Conservation (phyloP, 2,113 vertebrate genomes). For the Ameiurus melas region DNA sequence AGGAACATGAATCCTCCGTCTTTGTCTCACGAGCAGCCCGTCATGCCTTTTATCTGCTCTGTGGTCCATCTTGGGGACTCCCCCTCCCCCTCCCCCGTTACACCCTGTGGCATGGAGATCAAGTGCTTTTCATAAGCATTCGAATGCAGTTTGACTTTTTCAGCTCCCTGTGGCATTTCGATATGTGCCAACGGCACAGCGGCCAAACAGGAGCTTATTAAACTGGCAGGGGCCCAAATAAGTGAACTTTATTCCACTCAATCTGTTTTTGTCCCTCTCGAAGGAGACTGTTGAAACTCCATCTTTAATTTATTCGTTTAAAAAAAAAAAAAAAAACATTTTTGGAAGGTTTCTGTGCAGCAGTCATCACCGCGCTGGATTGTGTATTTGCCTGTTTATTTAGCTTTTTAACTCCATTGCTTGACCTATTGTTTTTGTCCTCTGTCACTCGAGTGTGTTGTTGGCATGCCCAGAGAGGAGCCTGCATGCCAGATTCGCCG, state of each 20-base stretch:
- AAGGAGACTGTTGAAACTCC: conserved; percentile 28
- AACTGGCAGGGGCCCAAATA: conserved; percentile 21
- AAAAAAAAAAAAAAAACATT: too few species aligned
- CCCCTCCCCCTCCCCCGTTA: too few species aligned
- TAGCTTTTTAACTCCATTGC: conserved; percentile 27
- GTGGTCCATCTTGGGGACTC: neutral
- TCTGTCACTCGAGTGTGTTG: conserved; percentile 49
- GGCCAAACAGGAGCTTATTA: conserved; percentile 24
- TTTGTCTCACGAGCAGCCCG: conserved; percentile 42
- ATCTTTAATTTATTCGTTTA: neutral
- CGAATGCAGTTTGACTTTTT: neutral
- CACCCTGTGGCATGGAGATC: neutral
- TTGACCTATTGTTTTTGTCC: conserved; percentile 33
- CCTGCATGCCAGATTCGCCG: conserved; percentile 55
- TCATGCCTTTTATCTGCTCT: conserved; percentile 22
- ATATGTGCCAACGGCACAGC: neutral
- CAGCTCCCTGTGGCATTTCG: conserved; percentile 17
- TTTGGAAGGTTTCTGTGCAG: conserved; percentile 11
- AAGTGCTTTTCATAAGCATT: neutral
- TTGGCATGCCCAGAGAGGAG: conserved; percentile 58
- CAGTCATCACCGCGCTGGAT: conserved; percentile 15
- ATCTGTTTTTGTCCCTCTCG: conserved; percentile 10
- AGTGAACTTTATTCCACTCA: conserved; percentile 15
- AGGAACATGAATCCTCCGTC: conserved; percentile 37
- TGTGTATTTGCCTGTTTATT: conserved; percentile 21